Percentiles rank a stretch among this genome's conserved stretches.
Evolutionary conservation across 2,797 vertebrate species (phyloP).

Genomic region (Linurgus olivaceus): DNA sequence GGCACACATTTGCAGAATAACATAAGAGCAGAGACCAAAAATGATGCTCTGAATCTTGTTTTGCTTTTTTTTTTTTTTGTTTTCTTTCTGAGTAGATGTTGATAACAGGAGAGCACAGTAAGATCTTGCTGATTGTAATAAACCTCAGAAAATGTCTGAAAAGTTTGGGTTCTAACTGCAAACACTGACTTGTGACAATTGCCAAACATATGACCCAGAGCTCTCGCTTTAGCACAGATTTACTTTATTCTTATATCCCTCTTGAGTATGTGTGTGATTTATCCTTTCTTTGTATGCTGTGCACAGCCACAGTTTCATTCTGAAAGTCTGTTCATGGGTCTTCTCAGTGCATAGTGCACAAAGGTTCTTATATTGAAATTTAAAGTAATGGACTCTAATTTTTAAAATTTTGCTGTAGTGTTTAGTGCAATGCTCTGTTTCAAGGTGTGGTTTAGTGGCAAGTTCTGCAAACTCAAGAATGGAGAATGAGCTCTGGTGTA

Average conservation of each 20-base stretch:
- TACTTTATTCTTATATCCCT: neutral
- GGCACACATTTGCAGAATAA: neutral
- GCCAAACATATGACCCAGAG: neutral
- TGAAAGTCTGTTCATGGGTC: neutral
- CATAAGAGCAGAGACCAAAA: neutral
- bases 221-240: neutral
- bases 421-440: constrained; percentile 11
- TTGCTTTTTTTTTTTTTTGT: neutral
- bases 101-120: neutral
- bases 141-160: neutral
- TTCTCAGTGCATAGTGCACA: neutral
- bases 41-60: neutral
- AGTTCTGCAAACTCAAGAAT: neutral
- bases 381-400: neutral
- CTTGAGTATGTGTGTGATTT: neutral
- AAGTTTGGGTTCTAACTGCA: neutral
- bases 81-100: neutral
- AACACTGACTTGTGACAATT: neutral
- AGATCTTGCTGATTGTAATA: neutral
- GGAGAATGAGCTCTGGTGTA: neutral
- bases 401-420: neutral
- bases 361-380: neutral
- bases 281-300: neutral
- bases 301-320: neutral
- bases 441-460: neutral